These are phyloP conservation scores for Amiota communis DNA, from an alignment of 2,888 invertebrate species.

Conservation along the genomic window DNA sequence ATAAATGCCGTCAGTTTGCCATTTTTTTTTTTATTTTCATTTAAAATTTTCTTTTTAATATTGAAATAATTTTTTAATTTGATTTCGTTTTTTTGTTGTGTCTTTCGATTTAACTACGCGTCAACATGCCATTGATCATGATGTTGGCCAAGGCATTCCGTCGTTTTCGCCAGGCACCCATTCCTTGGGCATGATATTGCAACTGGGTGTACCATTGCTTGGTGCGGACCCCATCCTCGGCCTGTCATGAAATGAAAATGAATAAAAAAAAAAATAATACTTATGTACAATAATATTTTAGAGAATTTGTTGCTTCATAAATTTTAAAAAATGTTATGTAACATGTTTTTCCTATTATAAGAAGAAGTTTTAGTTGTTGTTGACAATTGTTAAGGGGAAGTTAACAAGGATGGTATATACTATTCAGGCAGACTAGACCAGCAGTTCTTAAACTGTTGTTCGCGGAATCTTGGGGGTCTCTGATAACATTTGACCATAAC, in stretches of 20 bases:
- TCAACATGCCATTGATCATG: conserved; percentile 91
- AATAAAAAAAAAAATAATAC: conserved; percentile 25
- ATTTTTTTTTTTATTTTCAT: neutral
- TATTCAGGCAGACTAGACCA: conserved; percentile 53
- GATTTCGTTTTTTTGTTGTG: neutral
- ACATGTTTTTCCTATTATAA: conserved; percentile 21
- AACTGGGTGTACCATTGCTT: conserved; percentile 92
- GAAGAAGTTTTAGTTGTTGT: conserved; percentile 43
- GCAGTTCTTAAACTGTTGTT: too few relatives aligned
- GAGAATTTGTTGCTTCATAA: too few relatives aligned
- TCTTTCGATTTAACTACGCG: conserved; percentile 57
- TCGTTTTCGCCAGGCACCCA: conserved; percentile 93
- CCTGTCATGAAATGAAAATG: conserved; percentile 75
- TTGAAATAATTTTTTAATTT: neutral
- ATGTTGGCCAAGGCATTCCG: conserved; percentile 96
- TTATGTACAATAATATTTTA: conserved; percentile 27
- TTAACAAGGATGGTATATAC: too few relatives aligned
- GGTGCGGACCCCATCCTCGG: conserved; percentile 89
- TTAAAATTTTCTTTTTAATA: neutral
- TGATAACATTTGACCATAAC: too few relatives aligned
- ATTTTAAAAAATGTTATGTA: conserved; percentile 33
- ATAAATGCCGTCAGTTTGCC: neutral
- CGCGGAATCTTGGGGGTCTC: too few relatives aligned
- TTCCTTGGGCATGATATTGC: conserved; percentile 91
- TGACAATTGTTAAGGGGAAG: conserved; percentile 66